Conservation (phyloP, 2,797 vertebrate genomes). For the Falco concolor region DNA sequence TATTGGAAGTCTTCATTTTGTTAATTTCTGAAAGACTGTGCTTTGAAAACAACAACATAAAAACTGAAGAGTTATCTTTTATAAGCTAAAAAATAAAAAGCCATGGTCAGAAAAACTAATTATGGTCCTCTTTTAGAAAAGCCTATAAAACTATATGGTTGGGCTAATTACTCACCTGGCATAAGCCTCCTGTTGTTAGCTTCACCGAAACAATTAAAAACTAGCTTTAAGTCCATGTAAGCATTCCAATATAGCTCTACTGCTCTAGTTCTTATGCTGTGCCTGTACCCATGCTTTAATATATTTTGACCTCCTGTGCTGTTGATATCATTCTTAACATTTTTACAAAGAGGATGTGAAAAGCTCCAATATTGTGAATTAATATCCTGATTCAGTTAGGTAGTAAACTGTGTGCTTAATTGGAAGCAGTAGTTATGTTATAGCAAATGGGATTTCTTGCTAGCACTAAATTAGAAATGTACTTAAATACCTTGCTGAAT, state of each 20-base stretch:
- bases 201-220: neutral
- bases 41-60: neutral
- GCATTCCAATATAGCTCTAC: neutral
- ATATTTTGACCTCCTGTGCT: neutral
- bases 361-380: neutral
- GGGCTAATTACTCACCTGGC: neutral
- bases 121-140: neutral
- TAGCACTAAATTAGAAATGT: neutral
- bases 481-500: neutral
- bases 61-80: neutral
- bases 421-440: neutral
- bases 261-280: neutral
- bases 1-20: neutral
- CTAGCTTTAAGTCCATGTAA: neutral
- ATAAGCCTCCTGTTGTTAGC: neutral
- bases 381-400: neutral
- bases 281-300: neutral
- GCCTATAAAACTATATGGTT: neutral
- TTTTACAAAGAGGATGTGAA: neutral
- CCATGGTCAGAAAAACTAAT: neutral
- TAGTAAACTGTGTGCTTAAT: conserved; percentile 13
- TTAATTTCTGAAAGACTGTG: neutral
- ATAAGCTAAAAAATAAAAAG: neutral
- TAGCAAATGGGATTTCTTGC: conserved; percentile 28
- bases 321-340: neutral